Base-by-base conservation (phyloP, 2,113 vertebrate genomes). In the Haliaeetus leucogaster region DNA sequence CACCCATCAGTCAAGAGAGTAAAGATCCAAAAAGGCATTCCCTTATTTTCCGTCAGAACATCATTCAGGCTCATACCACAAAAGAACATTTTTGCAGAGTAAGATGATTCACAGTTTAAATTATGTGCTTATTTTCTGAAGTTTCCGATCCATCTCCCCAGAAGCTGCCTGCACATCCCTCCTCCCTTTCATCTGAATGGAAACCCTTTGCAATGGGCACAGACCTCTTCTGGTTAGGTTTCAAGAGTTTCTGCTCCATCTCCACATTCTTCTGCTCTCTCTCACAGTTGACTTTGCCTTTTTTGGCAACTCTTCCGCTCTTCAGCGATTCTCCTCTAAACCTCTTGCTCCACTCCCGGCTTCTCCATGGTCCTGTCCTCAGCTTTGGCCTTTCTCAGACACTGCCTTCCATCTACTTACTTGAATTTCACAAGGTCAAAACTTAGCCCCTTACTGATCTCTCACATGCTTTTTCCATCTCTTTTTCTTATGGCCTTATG, bases 1-100 rank as follows among this genome's bases (percentile, higher is more conserved):
- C 32, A 65, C 48, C 32, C 71, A 68, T 72, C 67, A 86, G 55
- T 91, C 63, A 83, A 66, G 55, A 73, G 13, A 88, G 19, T 30
- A 23, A 79, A 88, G 56, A 92, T 59, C 42, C 63, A 71, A 67
- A 92, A n/a, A 56, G 30, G 34, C 68, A 59, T 76, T 83, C 36
- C 80, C 52, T 40, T 71, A 50, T 78, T 86, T 93, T 92, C 67
- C 78, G 72, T 71, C 82, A 90, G 50, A 92, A 62, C 63, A 84
- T 67, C 68, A 89, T 63, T 92, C 85, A 70, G 32, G 50, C 55
- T 67, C 16, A 30, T 53, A 53, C 27, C 52, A 53, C 27, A 26
- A 50, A 82, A 53, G 18, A 92, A 80, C 6, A 29, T 62, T 93
- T 92, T n/a, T 61, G 52, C 38, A 84, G 72, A 88, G 8, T 36